Conservation (phyloP, 35 echinoderm and acorn worm genomes). For the Heliocidaris tuberculata region DNA sequence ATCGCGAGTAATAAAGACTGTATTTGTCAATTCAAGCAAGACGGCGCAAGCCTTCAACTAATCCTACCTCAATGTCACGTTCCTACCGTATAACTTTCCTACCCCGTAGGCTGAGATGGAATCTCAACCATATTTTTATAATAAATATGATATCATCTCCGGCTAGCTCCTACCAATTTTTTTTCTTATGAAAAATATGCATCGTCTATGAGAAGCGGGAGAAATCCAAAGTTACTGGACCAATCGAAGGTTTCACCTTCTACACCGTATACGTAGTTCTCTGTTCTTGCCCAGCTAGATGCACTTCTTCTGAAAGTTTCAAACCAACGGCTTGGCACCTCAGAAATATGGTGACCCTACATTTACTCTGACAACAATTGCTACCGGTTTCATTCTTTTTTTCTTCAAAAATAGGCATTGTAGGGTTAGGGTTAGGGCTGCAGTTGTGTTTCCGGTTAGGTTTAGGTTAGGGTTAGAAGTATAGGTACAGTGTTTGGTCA, state of each 20-base stretch:
- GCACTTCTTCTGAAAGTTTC: background rate
- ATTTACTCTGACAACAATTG: too few species aligned
- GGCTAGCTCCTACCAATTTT: background rate
- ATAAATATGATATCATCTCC: constrained; percentile 4
- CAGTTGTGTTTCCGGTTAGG: too few species aligned
- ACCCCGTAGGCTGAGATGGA: background rate
- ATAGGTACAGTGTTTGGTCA: too few species aligned
- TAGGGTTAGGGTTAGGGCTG: too few species aligned
- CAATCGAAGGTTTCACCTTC: background rate
- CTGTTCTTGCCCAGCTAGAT: background rate
- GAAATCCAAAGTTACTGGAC: background rate
- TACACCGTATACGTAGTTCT: background rate
- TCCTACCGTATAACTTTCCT: background rate
- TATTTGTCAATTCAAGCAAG: constrained; percentile 17
- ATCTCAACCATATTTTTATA: constrained; percentile 19
- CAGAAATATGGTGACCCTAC: too few species aligned
- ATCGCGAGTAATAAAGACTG: background rate
- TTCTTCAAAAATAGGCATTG: too few species aligned
- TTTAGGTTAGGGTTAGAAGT: too few species aligned
- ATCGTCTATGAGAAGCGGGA: background rate
- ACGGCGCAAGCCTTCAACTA: background rate
- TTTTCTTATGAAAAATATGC: constrained; percentile 1
- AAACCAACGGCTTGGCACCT: too few species aligned
- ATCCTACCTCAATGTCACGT: background rate
- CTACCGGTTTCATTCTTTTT: too few species aligned